Evolutionary conservation across 2,113 vertebrate species (phyloP).

Genomic region (Gymnocephalus cernua): DNA sequence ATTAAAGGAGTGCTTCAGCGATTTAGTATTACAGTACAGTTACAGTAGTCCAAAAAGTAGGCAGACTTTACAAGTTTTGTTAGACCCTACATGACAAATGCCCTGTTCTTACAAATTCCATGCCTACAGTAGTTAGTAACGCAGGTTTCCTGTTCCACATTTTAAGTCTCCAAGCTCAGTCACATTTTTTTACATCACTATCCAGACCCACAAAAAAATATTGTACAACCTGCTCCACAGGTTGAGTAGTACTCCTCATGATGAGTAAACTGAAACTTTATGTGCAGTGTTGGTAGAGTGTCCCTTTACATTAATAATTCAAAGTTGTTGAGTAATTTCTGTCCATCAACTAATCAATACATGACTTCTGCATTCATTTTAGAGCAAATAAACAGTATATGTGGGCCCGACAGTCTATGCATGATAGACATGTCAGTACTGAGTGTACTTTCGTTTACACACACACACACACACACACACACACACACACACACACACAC

Average conservation of each 20-base stretch:
- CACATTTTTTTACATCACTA: not conserved
- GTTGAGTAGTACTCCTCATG: not conserved
- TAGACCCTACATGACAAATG: too few species aligned
- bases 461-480: not conserved
- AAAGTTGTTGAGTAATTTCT: not conserved
- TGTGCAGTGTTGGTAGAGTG: not conserved
- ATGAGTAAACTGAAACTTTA: not conserved
- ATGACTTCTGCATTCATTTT: not conserved
- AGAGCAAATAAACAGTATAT: not conserved
- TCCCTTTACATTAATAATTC: not conserved
- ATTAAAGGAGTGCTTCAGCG: too few species aligned
- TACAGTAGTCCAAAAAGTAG: too few species aligned
- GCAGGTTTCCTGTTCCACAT: not conserved
- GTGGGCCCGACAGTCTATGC: not conserved
- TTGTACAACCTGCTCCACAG: not conserved
- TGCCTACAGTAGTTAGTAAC: not conserved
- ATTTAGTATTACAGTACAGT: too few species aligned
- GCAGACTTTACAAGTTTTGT: not conserved
- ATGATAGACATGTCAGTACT: not conserved
- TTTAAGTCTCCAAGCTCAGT: not conserved
- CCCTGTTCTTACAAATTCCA: not conserved
- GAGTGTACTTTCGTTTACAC: not conserved
- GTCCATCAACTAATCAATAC: not conserved
- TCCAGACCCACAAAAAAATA: not conserved
- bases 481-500: conserved; percentile 7